phyloP scores from a whole-genome alignment of 2,888 invertebrate species.

The Andrena camellia region DNA sequence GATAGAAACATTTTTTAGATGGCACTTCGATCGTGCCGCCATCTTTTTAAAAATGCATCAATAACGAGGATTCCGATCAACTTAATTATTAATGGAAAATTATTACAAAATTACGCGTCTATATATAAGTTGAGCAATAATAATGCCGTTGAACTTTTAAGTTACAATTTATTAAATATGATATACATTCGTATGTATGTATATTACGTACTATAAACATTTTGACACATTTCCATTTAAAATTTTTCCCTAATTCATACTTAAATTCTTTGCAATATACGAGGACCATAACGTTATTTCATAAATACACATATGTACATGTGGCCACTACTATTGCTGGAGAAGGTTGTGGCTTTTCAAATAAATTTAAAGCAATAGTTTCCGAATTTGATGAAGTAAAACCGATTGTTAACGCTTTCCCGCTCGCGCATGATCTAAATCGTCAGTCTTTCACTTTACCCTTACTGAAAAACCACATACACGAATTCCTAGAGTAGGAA shows the following conservation, averaged over 20 bases:
- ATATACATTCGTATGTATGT: constrained; percentile 56
- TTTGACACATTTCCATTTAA: constrained; percentile 57
- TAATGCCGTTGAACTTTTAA: constrained; percentile 21
- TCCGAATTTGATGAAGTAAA: constrained; percentile 5
- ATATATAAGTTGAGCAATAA: not conserved
- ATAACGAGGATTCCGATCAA: not conserved
- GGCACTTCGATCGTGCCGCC: not conserved
- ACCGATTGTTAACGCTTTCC: not conserved
- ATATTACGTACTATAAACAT: constrained; percentile 68
- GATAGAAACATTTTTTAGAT: not conserved
- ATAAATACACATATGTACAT: constrained; percentile 72
- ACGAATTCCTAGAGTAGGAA: constrained; percentile 25
- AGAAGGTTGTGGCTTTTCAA: constrained; percentile 38
- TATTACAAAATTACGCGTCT: not conserved
- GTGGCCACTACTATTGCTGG: constrained; percentile 42
- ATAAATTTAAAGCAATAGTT: constrained; percentile 20
- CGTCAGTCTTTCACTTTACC: constrained; percentile 20
- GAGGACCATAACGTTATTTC: constrained; percentile 52
- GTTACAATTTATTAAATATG: constrained; percentile 75
- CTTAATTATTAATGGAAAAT: not conserved
- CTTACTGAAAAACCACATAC: constrained; percentile 46
- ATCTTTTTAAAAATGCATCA: not conserved
- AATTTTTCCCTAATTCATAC: constrained; percentile 43
- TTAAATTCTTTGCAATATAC: constrained; percentile 41
- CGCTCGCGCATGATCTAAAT: not conserved